phyloP scores from a whole-genome alignment of 2,888 invertebrate genomes.

The Myathropa florea region DNA sequence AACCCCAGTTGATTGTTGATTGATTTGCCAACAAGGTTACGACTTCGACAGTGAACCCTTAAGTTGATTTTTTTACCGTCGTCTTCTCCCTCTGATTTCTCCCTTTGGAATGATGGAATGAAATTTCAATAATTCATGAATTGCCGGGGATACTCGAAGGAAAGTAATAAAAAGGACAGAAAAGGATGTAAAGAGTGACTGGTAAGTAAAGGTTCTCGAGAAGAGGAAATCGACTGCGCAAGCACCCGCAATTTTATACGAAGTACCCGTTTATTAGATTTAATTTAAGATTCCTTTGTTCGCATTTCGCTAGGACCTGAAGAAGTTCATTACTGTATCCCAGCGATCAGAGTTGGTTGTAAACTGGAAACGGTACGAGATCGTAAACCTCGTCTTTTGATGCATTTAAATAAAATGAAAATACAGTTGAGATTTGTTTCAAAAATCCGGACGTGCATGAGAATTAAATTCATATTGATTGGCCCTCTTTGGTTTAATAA shows the following conservation, averaged over 20 bases:
- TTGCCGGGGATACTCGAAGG: background rate
- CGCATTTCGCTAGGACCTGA: background rate
- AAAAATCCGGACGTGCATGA: background rate
- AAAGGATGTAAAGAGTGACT: background rate
- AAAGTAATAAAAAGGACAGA: background rate
- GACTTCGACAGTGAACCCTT: background rate
- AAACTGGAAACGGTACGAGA: background rate
- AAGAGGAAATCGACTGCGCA: background rate
- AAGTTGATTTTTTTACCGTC: background rate
- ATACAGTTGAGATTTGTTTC: background rate
- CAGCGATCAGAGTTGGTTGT: background rate
- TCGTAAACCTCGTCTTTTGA: background rate
- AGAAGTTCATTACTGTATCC: background rate
- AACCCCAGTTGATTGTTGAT: background rate
- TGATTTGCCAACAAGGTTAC: background rate
- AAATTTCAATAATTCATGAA: background rate
- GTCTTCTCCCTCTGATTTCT: background rate
- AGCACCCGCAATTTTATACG: background rate
- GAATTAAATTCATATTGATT: background rate
- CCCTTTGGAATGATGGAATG: background rate
- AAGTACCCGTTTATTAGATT: background rate
- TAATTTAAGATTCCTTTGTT: background rate
- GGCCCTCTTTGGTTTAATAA: no score
- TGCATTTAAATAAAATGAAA: background rate
- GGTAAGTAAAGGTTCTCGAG: background rate